Conservation (phyloP, 2,113 vertebrate genomes). For the Rhinoderma darwinii region DNA sequence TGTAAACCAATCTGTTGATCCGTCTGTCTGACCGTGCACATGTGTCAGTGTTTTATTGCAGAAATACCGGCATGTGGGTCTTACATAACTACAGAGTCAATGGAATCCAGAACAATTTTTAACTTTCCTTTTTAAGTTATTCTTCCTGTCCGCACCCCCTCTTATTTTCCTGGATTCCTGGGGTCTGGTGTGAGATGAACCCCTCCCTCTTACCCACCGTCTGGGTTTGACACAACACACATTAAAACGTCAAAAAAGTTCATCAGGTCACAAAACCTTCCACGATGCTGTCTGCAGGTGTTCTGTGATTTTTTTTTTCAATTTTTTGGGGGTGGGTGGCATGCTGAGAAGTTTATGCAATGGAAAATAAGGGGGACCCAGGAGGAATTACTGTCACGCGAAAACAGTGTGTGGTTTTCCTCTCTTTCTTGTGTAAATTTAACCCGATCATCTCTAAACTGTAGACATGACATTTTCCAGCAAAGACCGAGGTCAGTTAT, state of each 20-base stretch:
- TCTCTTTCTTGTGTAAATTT: background rate
- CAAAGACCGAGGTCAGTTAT: background rate
- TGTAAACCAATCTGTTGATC: background rate
- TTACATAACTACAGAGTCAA: background rate
- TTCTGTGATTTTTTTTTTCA: background rate
- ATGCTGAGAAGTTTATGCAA: conserved; percentile 11
- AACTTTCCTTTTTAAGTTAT: conserved; percentile 30
- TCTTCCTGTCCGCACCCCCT: conserved; percentile 1
- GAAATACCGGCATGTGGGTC: background rate
- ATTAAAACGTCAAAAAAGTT: conserved; percentile 45
- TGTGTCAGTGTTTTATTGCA: background rate
- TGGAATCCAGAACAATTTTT: conserved; percentile 34
- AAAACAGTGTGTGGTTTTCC: conserved; percentile 8
- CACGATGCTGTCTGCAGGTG: conserved; percentile 33
- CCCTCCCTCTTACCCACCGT: conserved; percentile 20
- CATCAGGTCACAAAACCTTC: conserved; percentile 33
- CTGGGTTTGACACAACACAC: conserved; percentile 18
- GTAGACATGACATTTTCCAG: background rate
- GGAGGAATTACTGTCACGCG: conserved; percentile 34
- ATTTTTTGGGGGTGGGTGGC: background rate
- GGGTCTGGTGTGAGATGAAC: background rate
- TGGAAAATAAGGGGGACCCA: conserved; percentile 55
- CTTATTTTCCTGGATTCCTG: conserved; percentile 30
- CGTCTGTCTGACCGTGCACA: background rate
- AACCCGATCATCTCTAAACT: background rate